Conservation (phyloP, 2,888 invertebrate species). For the Byasa hedistus region DNA sequence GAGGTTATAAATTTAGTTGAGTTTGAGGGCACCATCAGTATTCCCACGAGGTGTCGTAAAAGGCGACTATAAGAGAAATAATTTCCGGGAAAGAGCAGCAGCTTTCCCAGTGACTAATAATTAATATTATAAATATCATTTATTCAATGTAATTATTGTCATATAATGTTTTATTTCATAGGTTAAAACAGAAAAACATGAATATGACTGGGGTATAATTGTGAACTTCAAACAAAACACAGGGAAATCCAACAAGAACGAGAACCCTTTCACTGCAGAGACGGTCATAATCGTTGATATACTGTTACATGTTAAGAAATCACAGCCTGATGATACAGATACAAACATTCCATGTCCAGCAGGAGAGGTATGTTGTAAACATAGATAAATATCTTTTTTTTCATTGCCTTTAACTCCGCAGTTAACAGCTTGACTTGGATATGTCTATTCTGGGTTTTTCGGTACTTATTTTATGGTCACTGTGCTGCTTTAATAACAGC, state of each 20-base stretch:
- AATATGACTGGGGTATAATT: constrained; percentile 98
- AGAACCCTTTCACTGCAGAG: constrained; percentile 78
- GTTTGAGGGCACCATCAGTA: too few relatives aligned
- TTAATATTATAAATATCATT: neutral
- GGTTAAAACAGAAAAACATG: constrained; percentile 89
- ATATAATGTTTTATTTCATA: constrained; percentile 45
- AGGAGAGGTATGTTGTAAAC: constrained; percentile 70
- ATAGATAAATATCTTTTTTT: neutral
- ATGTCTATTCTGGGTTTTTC: too few relatives aligned
- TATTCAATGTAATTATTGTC: neutral
- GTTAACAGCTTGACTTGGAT: too few relatives aligned
- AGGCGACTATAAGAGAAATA: too few relatives aligned
- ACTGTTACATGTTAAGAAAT: constrained; percentile 87
- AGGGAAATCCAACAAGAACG: constrained; percentile 68
- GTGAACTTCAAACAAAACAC: constrained; percentile 92
- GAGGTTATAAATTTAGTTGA: too few relatives aligned
- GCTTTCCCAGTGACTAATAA: too few relatives aligned
- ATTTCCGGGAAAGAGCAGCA: too few relatives aligned
- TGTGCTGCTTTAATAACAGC: too few relatives aligned
- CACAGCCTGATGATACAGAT: constrained; percentile 76
- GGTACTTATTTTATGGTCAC: too few relatives aligned
- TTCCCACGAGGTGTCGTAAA: too few relatives aligned
- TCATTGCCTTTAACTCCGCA: neutral
- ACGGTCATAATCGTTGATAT: constrained; percentile 89
- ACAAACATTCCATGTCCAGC: constrained; percentile 85